These are phyloP conservation scores for Ophthalmolycus amberensis DNA, from an alignment of 2,113 vertebrate species.

Conservation along the genomic window DNA sequence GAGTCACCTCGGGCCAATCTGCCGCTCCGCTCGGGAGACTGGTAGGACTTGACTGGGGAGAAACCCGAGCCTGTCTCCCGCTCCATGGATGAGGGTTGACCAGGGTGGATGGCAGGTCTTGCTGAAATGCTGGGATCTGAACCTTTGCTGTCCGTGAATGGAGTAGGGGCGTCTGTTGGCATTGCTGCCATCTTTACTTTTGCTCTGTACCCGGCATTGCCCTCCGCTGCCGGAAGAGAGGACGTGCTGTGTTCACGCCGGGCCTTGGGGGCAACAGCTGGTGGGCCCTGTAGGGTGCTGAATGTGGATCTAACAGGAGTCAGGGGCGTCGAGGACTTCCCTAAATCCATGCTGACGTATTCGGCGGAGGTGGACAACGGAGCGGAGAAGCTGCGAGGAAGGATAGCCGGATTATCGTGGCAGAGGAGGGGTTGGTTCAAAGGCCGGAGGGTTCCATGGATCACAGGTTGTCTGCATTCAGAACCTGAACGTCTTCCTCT, in stretches of 20 bases:
- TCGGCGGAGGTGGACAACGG: constrained; percentile 81
- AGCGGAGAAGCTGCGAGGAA: constrained; percentile 85
- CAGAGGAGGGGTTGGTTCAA: constrained; percentile 72
- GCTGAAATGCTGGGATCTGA: constrained; percentile 69
- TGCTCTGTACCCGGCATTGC: constrained; percentile 67
- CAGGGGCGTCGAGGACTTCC: constrained; percentile 65
- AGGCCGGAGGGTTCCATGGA: constrained; percentile 75
- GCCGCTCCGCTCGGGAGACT: constrained; percentile 76
- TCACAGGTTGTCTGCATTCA: constrained; percentile 64
- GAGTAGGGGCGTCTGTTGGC: constrained; percentile 51
- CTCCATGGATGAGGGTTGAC: constrained; percentile 65
- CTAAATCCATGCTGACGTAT: constrained; percentile 85
- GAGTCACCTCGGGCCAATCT: constrained; percentile 66
- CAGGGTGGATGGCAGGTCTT: constrained; percentile 55
- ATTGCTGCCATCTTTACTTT: constrained; percentile 55
- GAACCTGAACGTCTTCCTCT: constrained; percentile 40
- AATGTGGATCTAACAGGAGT: constrained; percentile 75
- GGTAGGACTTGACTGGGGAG: constrained; percentile 76
- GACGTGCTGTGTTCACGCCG: constrained; percentile 62
- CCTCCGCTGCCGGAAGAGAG: constrained; percentile 70
- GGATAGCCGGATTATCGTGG: constrained; percentile 74
- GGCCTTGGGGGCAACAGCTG: constrained; percentile 67
- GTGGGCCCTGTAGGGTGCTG: constrained; percentile 63
- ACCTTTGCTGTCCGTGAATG: constrained; percentile 72
- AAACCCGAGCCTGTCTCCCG: constrained; percentile 73